Conservation (phyloP, 2,888 invertebrate species). For the Oegoconia quadripuncta region DNA sequence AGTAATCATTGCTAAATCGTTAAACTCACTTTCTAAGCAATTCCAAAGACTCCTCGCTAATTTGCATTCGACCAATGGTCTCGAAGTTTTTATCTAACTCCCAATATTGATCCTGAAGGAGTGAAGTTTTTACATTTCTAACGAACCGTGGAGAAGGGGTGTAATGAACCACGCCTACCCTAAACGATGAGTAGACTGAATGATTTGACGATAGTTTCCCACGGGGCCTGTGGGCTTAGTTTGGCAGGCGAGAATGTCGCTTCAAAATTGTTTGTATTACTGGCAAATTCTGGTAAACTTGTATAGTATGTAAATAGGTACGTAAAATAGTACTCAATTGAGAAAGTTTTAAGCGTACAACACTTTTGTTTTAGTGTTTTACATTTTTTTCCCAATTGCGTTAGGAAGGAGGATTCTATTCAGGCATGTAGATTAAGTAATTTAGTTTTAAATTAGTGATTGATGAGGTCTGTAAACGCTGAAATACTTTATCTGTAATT, state of each 20-base stretch:
- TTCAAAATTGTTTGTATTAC: too few relatives aligned
- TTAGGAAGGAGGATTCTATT: too few relatives aligned
- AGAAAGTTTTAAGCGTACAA: not conserved
- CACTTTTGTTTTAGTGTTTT: too few relatives aligned
- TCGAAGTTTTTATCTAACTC: constrained; percentile 41
- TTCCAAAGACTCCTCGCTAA: not conserved
- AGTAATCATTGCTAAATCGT: too few relatives aligned
- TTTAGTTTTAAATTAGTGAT: too few relatives aligned
- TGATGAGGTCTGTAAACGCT: too few relatives aligned
- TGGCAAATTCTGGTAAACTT: too few relatives aligned
- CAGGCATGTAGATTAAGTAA: too few relatives aligned
- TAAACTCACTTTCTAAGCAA: not conserved
- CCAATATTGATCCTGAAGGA: constrained; percentile 57
- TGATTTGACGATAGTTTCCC: constrained; percentile 16
- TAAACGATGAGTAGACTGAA: constrained; percentile 21
- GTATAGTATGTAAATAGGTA: not conserved
- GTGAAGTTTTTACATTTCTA: constrained; percentile 60
- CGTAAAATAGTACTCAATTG: not conserved
- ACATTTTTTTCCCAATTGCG: too few relatives aligned
- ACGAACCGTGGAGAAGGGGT: constrained; percentile 53
- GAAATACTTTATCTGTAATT: too few relatives aligned
- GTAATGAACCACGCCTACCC: constrained; percentile 38
- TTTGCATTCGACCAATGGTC: not conserved
- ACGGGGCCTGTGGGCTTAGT: not conserved
- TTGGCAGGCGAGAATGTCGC: too few relatives aligned